Evolutionary conservation across 2,113 vertebrate genomes (phyloP).

Genomic region (Microcebus tavaratra): DNA sequence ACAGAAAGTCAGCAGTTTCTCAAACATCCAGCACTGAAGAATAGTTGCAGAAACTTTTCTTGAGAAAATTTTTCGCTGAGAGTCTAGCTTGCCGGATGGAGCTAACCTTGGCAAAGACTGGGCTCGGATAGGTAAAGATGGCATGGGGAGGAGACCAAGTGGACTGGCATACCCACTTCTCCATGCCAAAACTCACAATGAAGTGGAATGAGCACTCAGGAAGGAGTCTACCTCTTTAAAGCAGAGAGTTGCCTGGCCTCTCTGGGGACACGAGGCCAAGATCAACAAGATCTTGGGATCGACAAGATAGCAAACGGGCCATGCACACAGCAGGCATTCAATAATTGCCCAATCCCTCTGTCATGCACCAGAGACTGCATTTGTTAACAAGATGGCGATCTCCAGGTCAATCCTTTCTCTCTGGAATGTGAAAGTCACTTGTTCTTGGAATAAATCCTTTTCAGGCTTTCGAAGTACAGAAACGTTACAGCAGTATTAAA

Average conservation of each 20-base stretch:
- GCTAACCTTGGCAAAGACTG: not conserved
- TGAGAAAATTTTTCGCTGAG: not conserved
- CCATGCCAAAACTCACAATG: not conserved
- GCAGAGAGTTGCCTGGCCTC: too few species aligned
- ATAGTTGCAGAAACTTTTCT: not conserved
- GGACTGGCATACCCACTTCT: fast-evolving
- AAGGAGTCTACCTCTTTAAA: not conserved
- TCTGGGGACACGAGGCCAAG: too few species aligned
- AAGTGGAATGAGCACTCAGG: not conserved
- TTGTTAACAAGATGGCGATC: not conserved
- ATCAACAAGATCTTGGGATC: not conserved
- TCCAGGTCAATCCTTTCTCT: not conserved
- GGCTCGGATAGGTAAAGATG: not conserved
- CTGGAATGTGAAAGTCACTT: not conserved
- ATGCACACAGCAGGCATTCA: not conserved
- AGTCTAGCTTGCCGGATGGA: not conserved
- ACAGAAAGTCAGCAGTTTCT: not conserved
- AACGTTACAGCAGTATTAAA: not conserved
- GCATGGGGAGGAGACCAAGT: fast-evolving
- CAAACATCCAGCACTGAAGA: not conserved
- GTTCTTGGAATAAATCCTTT: not conserved
- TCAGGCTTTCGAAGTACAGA: not conserved
- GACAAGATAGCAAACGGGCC: not conserved
- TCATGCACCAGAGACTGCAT: not conserved
- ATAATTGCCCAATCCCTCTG: not conserved